Evolutionary conservation across 2,888 invertebrate species (phyloP), one percentile per base, ranked within the genome.

Genomic region (Acleris laterana): DNA sequence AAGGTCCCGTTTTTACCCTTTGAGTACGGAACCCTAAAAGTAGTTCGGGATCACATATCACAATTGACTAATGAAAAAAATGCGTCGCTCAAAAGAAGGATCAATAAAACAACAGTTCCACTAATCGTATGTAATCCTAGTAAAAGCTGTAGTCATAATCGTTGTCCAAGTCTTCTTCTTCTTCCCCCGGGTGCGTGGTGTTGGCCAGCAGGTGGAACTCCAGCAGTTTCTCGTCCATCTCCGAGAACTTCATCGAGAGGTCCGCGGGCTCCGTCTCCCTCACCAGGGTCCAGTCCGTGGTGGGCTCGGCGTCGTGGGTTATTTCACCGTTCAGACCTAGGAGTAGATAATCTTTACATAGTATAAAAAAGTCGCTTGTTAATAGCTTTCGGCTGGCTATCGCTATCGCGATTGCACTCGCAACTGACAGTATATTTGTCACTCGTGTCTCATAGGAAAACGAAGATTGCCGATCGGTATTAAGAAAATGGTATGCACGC

Each of bases 111-210:
- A 63, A 61, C 71, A 63, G 55, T 68, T 62, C 65, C 71, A 70
- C 73, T 71, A 70, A 69, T 1, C 71, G n/a, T 68, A 74, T 80
- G 71, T 76, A 70, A 69, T 75, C 74, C 78, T 83, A 90, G 78
- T 92, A 89, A 63, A 86, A 84, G 74, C 78, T 87, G 70, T 91
- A 91, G 70, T 91, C 89, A 70, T 90, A 86, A 69, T 88, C 89
- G 22, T 76, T 78, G 66, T 89, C 92, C 17, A 73, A 57, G 11
- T 83, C 83, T 16, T 81, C 81, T 4, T 87, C 85, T 25, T 81
- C 82, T 11, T 83, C 82, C 0, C 71, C 79, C 0, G 76, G 62
- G 52, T 71, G 74, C 25, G 86, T 84, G 55, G 80, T 77, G 75
- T 87, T 88, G 42, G 81, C 88, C 49, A 90, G 74, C 11, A 87